Evolutionary conservation across 2,113 vertebrate species (phyloP).

Genomic region (Bos javanicus): DNA sequence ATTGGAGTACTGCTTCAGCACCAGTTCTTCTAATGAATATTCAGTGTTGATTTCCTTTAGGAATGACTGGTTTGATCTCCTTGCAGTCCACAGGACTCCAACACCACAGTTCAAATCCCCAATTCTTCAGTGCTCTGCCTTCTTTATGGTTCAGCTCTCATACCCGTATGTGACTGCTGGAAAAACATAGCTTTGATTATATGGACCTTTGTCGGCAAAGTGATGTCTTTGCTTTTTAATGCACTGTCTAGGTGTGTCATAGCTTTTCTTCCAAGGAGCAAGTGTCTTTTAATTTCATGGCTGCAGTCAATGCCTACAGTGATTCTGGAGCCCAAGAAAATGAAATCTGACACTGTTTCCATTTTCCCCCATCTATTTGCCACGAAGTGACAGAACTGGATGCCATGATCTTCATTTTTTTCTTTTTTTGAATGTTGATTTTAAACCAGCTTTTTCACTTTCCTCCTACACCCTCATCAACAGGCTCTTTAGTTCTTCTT

Average conservation of each 20-base stretch:
- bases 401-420: not conserved
- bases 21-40: not conserved
- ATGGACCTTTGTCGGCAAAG: not conserved
- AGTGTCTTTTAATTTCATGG: not conserved
- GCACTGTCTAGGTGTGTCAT: not conserved
- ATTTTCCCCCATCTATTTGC: not conserved
- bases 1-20: not conserved
- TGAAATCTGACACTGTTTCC: not conserved
- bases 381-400: not conserved
- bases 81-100: not conserved
- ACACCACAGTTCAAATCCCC: not conserved
- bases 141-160: not conserved
- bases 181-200: not conserved
- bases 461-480: not conserved
- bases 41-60: not conserved
- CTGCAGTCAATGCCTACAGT: not conserved
- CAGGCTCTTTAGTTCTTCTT: not conserved
- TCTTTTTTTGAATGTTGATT: not conserved
- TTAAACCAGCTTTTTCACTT: not conserved
- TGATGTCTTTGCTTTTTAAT: not conserved
- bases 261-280: not conserved
- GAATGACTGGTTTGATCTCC: not conserved
- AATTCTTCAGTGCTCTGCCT: accelerated
- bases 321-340: not conserved
- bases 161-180: accelerated